These are phyloP conservation scores for Aptenodytes forsteri DNA, from an alignment of 2,113 vertebrate genomes.

Conservation along the genomic window DNA sequence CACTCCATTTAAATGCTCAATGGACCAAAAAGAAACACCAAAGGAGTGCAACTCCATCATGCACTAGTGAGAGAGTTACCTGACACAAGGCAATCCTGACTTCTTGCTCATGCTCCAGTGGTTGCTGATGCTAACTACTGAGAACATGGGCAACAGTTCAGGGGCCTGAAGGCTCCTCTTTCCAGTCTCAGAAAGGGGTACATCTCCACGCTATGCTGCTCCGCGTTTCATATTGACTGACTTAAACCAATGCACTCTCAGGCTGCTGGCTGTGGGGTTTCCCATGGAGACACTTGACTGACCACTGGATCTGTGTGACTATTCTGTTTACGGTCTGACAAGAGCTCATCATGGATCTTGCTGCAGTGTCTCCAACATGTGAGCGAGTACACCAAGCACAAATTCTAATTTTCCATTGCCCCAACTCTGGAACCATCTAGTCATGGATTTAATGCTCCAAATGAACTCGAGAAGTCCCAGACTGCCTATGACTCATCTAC, in stretches of 20 bases:
- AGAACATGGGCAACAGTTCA: background rate
- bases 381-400: background rate
- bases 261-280: background rate
- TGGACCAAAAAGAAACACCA: background rate
- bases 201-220: background rate
- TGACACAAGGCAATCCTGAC: background rate
- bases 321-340: background rate
- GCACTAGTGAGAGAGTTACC: background rate
- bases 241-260: background rate
- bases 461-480: background rate
- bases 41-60: fast-evolving
- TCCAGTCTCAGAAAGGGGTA: background rate
- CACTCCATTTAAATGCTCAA: background rate
- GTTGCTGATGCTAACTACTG: background rate
- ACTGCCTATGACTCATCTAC: background rate
- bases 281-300: background rate
- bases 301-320: background rate
- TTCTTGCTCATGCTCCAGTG: background rate
- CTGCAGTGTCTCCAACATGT: background rate
- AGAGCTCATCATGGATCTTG: background rate
- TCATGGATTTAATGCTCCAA: background rate
- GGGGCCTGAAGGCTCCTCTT: background rate
- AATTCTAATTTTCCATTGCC: background rate
- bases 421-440: background rate
- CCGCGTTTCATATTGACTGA: fast-evolving